Conservation (phyloP, 2,797 vertebrate species). For the Prunella strophiata region DNA sequence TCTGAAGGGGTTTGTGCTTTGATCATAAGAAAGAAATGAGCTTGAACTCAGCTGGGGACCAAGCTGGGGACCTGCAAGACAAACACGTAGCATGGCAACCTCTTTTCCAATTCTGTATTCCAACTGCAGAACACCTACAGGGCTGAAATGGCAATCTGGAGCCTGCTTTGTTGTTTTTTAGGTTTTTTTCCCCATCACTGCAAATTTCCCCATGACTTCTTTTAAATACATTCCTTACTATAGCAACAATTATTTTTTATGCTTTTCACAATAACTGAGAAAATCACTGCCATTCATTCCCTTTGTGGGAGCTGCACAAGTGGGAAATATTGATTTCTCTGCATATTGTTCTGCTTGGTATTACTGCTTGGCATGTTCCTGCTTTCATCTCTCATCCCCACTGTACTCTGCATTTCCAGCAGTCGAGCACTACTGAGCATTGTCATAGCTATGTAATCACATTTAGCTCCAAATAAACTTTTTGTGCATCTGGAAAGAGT, state of each 20-base stretch:
- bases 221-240: neutral
- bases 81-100: neutral
- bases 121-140: neutral
- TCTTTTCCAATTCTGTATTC: neutral
- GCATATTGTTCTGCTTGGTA: neutral
- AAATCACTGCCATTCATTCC: neutral
- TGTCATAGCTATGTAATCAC: neutral
- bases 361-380: neutral
- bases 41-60: neutral
- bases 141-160: neutral
- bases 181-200: neutral
- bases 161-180: neutral
- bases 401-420: neutral
- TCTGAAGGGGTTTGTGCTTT: neutral
- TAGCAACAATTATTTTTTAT: neutral
- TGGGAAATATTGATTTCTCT: conserved; percentile 12
- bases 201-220: neutral
- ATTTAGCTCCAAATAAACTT: conserved; percentile 3
- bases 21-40: neutral
- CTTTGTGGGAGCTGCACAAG: neutral
- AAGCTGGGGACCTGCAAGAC: neutral
- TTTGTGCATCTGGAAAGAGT: neutral
- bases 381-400: neutral
- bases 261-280: conserved; percentile 1
- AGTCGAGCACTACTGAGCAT: neutral